A percentile compares a stretch with the other conserved stretches of the same genome.
These are phyloP conservation scores for Lepidurus packardi DNA, from an alignment of 1,140 invertebrate species.

Conservation along the genomic window DNA sequence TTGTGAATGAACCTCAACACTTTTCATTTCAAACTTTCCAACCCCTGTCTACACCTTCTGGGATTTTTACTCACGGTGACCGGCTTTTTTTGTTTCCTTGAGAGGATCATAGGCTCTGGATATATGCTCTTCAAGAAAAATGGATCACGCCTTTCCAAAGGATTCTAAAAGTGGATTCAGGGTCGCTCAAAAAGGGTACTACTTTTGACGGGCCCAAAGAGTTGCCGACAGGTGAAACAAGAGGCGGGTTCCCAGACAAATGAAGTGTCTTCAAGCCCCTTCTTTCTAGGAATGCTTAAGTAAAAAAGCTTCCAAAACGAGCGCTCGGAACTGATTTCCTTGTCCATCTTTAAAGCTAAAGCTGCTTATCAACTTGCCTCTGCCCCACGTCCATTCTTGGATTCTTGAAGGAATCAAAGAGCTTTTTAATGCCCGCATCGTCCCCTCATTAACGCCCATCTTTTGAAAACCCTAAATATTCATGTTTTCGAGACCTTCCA, in stretches of 20 bases:
- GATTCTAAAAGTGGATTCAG: not conserved
- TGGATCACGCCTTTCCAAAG: not conserved
- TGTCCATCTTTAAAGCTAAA: no score
- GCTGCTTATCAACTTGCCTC: no score
- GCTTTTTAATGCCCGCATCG: no score
- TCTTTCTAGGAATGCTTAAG: not conserved
- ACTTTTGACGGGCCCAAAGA: slow-evolving; percentile 7
- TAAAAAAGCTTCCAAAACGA: no score
- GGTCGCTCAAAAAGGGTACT: not conserved
- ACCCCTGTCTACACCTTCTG: not conserved
- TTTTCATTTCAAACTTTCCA: not conserved
- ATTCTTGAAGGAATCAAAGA: no score
- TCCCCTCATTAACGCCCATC: no score
- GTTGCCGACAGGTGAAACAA: slow-evolving; percentile 17
- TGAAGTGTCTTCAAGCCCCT: not conserved
- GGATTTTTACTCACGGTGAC: not conserved
- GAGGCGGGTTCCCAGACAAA: not conserved
- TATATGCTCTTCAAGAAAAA: not conserved
- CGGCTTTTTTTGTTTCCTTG: not conserved
- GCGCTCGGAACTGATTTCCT: no score
- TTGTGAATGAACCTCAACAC: slow-evolving; percentile 13
- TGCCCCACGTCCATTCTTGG: no score
- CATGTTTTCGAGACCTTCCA: no score
- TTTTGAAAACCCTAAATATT: no score
- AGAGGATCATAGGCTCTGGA: not conserved